These are phyloP conservation scores for Danionella cerebrum DNA, from an alignment of 2,113 vertebrate species.

Conservation along the genomic window DNA sequence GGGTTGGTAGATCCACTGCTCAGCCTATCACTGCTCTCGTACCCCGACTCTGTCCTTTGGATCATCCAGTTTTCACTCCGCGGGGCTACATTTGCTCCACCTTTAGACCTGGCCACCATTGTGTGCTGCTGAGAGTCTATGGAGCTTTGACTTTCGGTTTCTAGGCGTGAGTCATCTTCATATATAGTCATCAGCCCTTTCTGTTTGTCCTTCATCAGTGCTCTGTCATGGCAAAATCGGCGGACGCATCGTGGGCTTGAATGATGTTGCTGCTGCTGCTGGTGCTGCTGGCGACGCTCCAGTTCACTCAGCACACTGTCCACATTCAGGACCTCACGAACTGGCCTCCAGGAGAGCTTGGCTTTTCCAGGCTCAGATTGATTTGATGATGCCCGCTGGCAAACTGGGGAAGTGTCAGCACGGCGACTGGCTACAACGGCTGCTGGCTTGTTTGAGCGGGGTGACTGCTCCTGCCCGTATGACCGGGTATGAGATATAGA, in stretches of 20 bases:
- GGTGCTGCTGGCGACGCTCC: conserved; percentile 71
- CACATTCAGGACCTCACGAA: conserved; percentile 89
- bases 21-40: conserved; percentile 87
- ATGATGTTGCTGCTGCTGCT: conserved; percentile 34
- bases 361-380: conserved; percentile 58
- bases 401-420: conserved; percentile 39
- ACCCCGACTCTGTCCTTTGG: conserved; percentile 89
- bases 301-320: conserved; percentile 85
- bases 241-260: conserved; percentile 69
- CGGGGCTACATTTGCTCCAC: conserved; percentile 62
- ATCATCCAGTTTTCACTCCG: conserved; percentile 78
- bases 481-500: conserved; percentile 53
- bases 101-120: conserved; percentile 55
- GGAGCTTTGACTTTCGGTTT: conserved; percentile 78
- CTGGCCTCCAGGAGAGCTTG: conserved; percentile 82
- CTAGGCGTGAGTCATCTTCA: conserved; percentile 85
- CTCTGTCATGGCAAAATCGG: conserved; percentile 53
- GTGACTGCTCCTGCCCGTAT: conserved; percentile 54
- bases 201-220: conserved; percentile 64
- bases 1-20: conserved; percentile 85
- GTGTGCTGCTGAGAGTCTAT: conserved; percentile 69
- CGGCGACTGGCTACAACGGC: conserved; percentile 36
- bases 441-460: conserved; percentile 37
- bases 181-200: conserved; percentile 91
- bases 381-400: conserved; percentile 41